These are phyloP conservation scores for Gobio gobio DNA, from an alignment of 2,113 vertebrate genomes.

Conservation along the genomic window DNA sequence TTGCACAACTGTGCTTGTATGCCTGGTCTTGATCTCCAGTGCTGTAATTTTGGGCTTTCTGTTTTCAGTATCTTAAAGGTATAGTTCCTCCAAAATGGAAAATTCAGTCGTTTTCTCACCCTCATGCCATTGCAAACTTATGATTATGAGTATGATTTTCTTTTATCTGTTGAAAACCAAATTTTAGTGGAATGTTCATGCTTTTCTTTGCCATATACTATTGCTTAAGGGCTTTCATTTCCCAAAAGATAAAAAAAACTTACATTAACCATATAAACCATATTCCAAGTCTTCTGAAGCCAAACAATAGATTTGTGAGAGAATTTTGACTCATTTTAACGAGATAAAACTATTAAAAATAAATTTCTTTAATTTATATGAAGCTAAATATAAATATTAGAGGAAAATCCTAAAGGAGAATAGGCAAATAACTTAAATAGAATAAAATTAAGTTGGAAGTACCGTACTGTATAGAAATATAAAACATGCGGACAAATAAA, in stretches of 20 bases:
- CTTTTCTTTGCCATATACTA: not conserved
- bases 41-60: conserved; percentile 60
- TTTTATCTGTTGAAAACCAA: not conserved
- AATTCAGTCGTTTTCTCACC: conserved; percentile 32
- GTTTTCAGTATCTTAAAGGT: conserved; percentile 55
- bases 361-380: not conserved
- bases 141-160: too few species aligned
- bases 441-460: not conserved
- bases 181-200: not conserved
- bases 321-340: not conserved
- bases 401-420: not conserved
- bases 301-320: not conserved
- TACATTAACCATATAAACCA: not conserved
- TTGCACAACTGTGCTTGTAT: conserved; percentile 66
- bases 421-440: not conserved
- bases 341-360: not conserved
- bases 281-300: not conserved
- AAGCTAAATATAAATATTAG: not conserved
- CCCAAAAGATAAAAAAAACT: too few species aligned
- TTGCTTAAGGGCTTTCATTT: not conserved
- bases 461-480: not conserved
- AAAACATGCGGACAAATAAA: too few species aligned
- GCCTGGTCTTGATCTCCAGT: conserved; percentile 47
- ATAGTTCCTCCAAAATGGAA: not conserved
- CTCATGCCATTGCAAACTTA: conserved; percentile 37